Evolutionary conservation across 2,888 invertebrate species (phyloP), one percentile per base, ranked within the genome.

Genomic region (Cheilosia vernalis): DNA sequence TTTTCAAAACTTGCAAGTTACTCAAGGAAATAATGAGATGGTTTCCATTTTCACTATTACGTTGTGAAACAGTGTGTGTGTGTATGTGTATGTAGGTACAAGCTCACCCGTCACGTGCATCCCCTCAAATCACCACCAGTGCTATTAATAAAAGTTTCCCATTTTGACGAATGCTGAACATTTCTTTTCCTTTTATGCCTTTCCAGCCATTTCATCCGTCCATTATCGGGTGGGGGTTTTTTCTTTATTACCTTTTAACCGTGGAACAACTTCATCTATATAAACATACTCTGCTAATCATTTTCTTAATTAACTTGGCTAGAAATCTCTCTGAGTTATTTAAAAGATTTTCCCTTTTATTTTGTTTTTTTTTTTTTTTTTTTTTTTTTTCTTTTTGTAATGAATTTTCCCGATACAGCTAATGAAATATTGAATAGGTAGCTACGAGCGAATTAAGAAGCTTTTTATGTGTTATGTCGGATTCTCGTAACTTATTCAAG

Each of bases 301-400:
- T 66, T 66, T 66, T 66, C 17, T 40, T 66, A 66, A 66, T 66
- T 66, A 66, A 66, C 66, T 66, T 53, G 40, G 40, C 19, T 40
- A 53, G 24, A 27, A 53, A 53, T 24, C 40, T 24, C 10, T 21
- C 27, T n/a, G 66, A 49, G 66, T 53, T 66, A 53, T 66, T 66
- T 24, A 40, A 64, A 37, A 15, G 17, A 60, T 19, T 47, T 10
- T 47, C 2, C 24, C 21, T 21, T 21, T 30, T 19, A 49, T 42
- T 24, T 42, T 9, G 49, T 24, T 19, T 63, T 42, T 24, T 42
- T 9, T 63, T 24, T 15, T 63, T 30, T 1, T 21, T 21, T 21
- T 21, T 19, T 63, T 42, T 24, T 42, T n/a, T 63, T 19, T 19
- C 37, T 42, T 24, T 27, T 9, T 64, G 42, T 15, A 60, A 19